Evolutionary conservation across 2,888 invertebrate genomes (phyloP), one percentile per base, ranked within the genome.

Genomic region (Clanis bilineata): DNA sequence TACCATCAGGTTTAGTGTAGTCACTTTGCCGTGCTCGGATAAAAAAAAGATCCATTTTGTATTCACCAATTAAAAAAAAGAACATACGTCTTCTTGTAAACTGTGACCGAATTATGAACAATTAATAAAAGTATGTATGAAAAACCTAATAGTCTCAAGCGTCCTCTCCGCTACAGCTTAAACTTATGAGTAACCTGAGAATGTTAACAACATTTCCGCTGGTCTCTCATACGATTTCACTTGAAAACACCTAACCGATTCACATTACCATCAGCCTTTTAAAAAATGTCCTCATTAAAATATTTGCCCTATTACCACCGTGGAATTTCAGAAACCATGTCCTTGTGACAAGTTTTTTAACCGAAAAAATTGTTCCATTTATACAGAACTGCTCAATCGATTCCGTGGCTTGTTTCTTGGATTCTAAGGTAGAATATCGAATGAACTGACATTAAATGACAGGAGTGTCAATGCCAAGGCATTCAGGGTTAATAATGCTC

Each of bases 201-300:
- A 89, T 90, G 83, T 88, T 86, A 88, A 88, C 85, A 85, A 84
- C 72, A 85, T 80, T 86, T 90, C 89, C 88, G 84, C 58, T 64
- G 63, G 59, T 66, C 68, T 65, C 68, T 66, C 66, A 66, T 67
- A 72, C 72, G 69, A 78, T 70, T 79, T 77, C 76, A 74, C 71
- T 64, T 75, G 77, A 81, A 80, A 80, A 74, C 71, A 74, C 70
- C 74, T 81, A 77, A 80, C 85, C 15, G 32, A 28, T 47, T 51
- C 32, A 51, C 83, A 79, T 85, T 80, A 79, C 68, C 79, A 76
- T 79, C 74, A 71, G 66, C 71, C 74, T 74, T 77, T 76, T 67
- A 62, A 78, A 83, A 87, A 83, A 80, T 79, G 74, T 62, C 61
- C 83, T 88, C 88, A 84, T 90, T 90, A 90, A 90, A 90, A 90